Conservation (phyloP, 2,797 vertebrate species). For the Smutsia temminckii region DNA sequence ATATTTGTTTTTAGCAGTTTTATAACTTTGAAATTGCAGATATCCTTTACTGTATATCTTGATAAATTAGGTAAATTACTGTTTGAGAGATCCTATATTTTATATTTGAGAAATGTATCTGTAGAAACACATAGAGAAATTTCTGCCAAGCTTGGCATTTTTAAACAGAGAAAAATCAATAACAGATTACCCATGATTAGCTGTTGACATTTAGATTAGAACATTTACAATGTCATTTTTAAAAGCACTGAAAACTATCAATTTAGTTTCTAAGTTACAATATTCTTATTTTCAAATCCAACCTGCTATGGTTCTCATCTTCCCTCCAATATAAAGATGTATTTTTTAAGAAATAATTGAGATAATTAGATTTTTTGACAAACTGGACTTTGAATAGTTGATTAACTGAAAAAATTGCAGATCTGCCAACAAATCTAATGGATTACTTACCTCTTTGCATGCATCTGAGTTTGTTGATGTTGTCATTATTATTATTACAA, state of each 20-base stretch:
- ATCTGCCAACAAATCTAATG: not conserved
- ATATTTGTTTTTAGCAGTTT: constrained; percentile 10
- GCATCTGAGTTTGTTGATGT: not conserved
- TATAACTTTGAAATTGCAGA: not conserved
- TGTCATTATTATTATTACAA: not conserved
- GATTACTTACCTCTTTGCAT: not conserved
- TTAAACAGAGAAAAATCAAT: constrained; percentile 78
- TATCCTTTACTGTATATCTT: constrained; percentile 59
- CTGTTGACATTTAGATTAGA: constrained; percentile 81
- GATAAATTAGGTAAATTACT: constrained; percentile 64
- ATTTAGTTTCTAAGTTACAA: constrained; percentile 70
- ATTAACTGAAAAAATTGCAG: not conserved
- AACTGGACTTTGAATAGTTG: not conserved
- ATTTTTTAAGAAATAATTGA: constrained; percentile 1
- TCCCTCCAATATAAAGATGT: not conserved
- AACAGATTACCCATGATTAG: constrained; percentile 79
- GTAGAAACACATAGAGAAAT: constrained; percentile 64
- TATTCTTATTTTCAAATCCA: constrained; percentile 52
- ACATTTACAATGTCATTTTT: constrained; percentile 65
- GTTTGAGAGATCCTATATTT: constrained; percentile 48
- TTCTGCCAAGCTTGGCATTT: constrained; percentile 70
- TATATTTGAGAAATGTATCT: constrained; percentile 66
- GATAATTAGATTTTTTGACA: constrained; percentile 3
- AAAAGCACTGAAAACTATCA: constrained; percentile 72
- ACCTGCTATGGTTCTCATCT: not conserved